Base-by-base conservation (phyloP, 2,888 invertebrate species). In the Megastigmus dorsalis region DNA sequence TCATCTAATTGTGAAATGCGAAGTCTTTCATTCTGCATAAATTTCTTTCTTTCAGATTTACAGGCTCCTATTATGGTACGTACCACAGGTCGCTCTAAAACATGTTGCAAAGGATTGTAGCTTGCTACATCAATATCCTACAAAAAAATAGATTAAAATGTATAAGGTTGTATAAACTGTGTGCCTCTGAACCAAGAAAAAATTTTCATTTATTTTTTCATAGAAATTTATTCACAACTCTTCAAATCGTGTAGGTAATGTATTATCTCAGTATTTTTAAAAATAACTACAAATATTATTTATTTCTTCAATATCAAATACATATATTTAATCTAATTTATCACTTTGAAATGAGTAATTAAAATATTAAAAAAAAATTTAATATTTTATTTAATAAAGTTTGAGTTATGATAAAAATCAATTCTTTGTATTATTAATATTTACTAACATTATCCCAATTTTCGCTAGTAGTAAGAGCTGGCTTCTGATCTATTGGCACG, bases 81-180 rank as follows among this genome's bases (percentile, higher is more conserved):
- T 13, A 79, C 26, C 18, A 82, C 45, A 2, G 63, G 30, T 18
- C 59, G 76, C 2, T 71, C 50, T 62, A 76, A 66, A 4, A 75
- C 52, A n/a, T 57, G 20, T n/a, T 77, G 38, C 1, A 72, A 2
- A 0, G 83, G 81, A 75, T 82, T 73, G 48, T 82, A 83, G 1
- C 76, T 77, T 41, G 50, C 66, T 0, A 60, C 70, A 4, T 43
- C 52, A 20, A 70, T 48, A 5, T 78, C 80, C 81, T 82, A 30
- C 48, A 59, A 55, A 63, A n/a, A n/a, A 30, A 9, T 28, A 13
- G 28, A 67, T 41, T 9, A 13, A 54, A 52, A 33, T n/a, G 15
- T 20, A 23, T 48, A 33, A 20, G n/a, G n/a, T n/a, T n/a, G n/a
- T n/a, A n/a, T n/a, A n/a, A n/a, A n/a, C n/a, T n/a, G n/a, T n/a